Conservation (phyloP, 2,113 vertebrate species). For the Pelvicachromis taeniatus region DNA sequence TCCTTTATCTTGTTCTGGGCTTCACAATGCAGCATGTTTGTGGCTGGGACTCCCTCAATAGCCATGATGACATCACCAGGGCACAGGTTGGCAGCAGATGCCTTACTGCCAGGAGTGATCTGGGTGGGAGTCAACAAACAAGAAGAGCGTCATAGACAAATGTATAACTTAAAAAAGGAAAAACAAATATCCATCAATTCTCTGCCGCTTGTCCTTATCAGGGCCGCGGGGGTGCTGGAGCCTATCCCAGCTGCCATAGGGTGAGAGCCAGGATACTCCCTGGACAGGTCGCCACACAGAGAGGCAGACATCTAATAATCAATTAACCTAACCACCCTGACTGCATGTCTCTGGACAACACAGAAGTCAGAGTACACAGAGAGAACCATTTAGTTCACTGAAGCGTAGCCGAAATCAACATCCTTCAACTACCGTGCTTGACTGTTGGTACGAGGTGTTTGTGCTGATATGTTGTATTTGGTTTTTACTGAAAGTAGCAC, state of each 20-base stretch:
- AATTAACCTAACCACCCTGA: background rate
- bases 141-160: background rate
- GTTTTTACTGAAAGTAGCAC: background rate
- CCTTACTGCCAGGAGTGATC: slow-evolving; percentile 94
- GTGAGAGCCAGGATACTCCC: background rate
- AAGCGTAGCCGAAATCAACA: background rate
- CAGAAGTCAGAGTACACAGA: background rate
- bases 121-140: slow-evolving; percentile 37
- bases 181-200: background rate
- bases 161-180: background rate
- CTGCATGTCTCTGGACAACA: background rate
- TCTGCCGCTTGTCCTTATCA: background rate
- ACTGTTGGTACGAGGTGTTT: background rate
- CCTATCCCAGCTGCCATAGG: background rate
- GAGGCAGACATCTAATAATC: background rate
- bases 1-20: slow-evolving; percentile 95
- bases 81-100: slow-evolving; percentile 83
- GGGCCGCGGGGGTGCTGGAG: background rate
- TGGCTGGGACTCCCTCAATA: slow-evolving; percentile 84
- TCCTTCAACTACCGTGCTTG: background rate
- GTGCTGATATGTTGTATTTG: background rate
- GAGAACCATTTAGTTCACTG: background rate
- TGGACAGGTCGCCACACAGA: background rate
- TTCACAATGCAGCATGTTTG: slow-evolving; percentile 90
- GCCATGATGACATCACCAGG: slow-evolving; percentile 91